Percentiles rank a stretch among this genome's conserved stretches.
These are phyloP conservation scores for Ibidorhyncha struthersii DNA, from an alignment of 2,113 vertebrate species.

Conservation along the genomic window DNA sequence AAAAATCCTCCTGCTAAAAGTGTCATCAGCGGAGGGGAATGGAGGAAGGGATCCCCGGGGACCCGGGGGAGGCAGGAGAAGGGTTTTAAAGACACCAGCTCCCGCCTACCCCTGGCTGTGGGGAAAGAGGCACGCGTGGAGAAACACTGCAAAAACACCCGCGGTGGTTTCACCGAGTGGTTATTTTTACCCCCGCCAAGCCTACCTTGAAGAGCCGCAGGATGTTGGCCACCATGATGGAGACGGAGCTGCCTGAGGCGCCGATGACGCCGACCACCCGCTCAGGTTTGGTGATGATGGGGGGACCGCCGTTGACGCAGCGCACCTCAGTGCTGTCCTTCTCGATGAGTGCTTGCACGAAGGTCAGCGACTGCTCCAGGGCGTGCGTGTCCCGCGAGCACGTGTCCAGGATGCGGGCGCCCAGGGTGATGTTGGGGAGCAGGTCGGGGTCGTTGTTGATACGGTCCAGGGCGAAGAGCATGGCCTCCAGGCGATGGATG, in stretches of 20 bases:
- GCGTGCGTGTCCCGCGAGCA: slow-evolving; percentile 96
- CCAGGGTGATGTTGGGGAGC: slow-evolving; percentile 95
- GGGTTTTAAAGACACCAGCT: not conserved
- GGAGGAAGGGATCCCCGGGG: not conserved
- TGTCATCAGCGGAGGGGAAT: not conserved
- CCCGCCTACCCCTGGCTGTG: not conserved
- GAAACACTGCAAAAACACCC: slow-evolving; percentile 11
- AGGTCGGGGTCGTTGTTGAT: slow-evolving; percentile 96
- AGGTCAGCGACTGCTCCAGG: slow-evolving; percentile 95
- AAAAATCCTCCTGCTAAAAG: not conserved
- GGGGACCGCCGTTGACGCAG: slow-evolving; percentile 89
- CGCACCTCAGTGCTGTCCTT: slow-evolving; percentile 95
- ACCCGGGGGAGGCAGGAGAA: not conserved
- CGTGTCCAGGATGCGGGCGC: slow-evolving; percentile 93
- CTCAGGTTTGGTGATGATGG: slow-evolving; percentile 95
- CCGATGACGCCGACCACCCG: slow-evolving; percentile 93
- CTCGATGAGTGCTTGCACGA: slow-evolving; percentile 95
- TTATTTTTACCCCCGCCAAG: slow-evolving; percentile 22
- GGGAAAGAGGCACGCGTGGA: not conserved
- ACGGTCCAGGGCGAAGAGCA: slow-evolving; percentile 94
- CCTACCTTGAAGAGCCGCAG: slow-evolving; percentile 94
- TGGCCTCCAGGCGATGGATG: slow-evolving; percentile 94
- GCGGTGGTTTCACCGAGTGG: not conserved
- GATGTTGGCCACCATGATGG: slow-evolving; percentile 99
- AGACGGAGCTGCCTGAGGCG: slow-evolving; percentile 93